These are phyloP conservation scores for Chelmon rostratus DNA, from an alignment of 2,797 vertebrate genomes.

Conservation along the genomic window DNA sequence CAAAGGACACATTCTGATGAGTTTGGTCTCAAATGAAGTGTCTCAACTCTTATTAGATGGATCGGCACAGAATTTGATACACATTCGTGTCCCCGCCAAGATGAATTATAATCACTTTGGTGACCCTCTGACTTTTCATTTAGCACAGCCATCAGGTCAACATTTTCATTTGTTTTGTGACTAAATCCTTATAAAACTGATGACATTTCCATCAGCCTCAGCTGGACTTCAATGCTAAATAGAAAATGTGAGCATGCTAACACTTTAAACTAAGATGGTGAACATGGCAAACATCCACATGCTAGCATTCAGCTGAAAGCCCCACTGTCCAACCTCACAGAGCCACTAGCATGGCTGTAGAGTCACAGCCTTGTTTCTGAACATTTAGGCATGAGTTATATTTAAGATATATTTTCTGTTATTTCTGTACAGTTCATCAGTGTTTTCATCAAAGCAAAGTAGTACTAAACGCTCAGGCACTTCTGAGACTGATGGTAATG, in stretches of 20 bases:
- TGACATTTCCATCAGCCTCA: too few species aligned
- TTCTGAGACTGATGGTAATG: not conserved
- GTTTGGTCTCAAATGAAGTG: not conserved
- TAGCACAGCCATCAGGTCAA: too few species aligned
- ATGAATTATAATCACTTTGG: too few species aligned
- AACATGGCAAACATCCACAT: not conserved
- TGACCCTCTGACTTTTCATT: too few species aligned
- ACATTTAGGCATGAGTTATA: not conserved
- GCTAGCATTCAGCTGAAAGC: not conserved
- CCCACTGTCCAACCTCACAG: not conserved
- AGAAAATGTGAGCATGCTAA: too few species aligned
- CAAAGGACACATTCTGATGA: not conserved
- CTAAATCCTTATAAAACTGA: too few species aligned
- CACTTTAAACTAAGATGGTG: too few species aligned
- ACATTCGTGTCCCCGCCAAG: not conserved
- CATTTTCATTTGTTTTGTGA: too few species aligned
- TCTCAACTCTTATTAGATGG: too few species aligned
- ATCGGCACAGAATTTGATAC: not conserved
- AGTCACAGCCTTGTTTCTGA: not conserved
- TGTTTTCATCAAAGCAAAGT: not conserved
- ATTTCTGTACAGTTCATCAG: not conserved
- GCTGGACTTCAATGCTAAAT: too few species aligned
- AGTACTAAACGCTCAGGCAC: not conserved
- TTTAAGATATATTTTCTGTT: too few species aligned
- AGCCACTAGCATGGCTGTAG: not conserved